Evolutionary conservation across 2,888 invertebrate genomes (phyloP).

Genomic region (Heliconius charithonia): DNA sequence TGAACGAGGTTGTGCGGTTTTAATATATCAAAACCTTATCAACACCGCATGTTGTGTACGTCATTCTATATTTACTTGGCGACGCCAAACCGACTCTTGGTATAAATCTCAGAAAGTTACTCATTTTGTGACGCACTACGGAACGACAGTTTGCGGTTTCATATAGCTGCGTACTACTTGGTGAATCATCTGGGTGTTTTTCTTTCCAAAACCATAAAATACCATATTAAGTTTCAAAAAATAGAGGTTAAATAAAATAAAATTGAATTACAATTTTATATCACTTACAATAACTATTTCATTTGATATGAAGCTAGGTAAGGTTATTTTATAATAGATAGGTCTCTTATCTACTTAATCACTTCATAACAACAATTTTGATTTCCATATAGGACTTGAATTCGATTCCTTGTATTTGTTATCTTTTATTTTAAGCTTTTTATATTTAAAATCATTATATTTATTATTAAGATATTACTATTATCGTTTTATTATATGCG

Average conservation of each 20-base stretch:
- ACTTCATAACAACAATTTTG: neutral
- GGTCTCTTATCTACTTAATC: neutral
- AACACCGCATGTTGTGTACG: conserved; percentile 39
- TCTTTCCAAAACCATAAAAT: neutral
- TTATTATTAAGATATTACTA: too few species aligned
- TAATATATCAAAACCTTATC: conserved; percentile 58
- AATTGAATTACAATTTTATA: too few species aligned
- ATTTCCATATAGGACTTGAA: neutral
- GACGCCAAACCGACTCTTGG: conserved; percentile 52
- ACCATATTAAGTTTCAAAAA: neutral
- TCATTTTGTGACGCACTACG: conserved; percentile 36
- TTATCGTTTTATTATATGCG: too few species aligned
- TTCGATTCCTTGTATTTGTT: neutral
- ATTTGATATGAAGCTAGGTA: too few species aligned
- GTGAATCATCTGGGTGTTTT: neutral
- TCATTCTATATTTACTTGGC: conserved; percentile 37
- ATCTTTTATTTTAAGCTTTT: neutral
- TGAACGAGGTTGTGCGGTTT: conserved; percentile 54
- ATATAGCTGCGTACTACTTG: neutral
- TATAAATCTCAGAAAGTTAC: conserved; percentile 28
- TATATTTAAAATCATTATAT: too few species aligned
- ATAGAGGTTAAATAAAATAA: neutral
- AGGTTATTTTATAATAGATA: neutral
- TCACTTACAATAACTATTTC: too few species aligned
- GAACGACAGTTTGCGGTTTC: conserved; percentile 24